Evolutionary conservation across 2,113 vertebrate species (phyloP).

Genomic region (Pungitius pungitius): DNA sequence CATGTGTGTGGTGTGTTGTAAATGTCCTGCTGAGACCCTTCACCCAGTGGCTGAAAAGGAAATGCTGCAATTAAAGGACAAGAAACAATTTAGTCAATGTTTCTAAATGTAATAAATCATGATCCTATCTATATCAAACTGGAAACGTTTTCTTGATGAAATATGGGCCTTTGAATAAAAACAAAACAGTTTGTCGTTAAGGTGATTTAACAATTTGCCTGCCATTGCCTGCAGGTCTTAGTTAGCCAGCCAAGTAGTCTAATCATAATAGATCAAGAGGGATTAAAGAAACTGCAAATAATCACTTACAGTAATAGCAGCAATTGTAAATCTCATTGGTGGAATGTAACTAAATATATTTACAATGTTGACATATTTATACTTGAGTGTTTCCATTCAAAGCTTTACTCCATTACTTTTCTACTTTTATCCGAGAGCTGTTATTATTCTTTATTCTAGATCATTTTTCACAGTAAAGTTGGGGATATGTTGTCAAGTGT

Average conservation of each 20-base stretch:
- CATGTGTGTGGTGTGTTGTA: neutral
- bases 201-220: neutral
- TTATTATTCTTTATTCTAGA: neutral
- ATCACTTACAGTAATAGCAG: neutral
- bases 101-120: neutral
- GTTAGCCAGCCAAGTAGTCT: neutral
- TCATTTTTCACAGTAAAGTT: neutral
- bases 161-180: neutral
- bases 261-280: slow-evolving; percentile 1
- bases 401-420: neutral
- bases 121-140: neutral
- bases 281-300: neutral
- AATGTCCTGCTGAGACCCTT: neutral
- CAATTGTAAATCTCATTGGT: neutral
- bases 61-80: neutral
- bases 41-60: neutral
- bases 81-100: neutral
- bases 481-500: neutral
- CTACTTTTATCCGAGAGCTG: neutral
- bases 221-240: neutral
- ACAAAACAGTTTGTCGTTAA: neutral
- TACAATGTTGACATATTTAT: neutral
- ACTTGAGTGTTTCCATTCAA: neutral
- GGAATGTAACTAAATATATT: neutral
- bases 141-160: neutral